Evolutionary conservation across 1,140 invertebrate species (phyloP), one percentile per base, ranked within the genome.

Genomic region (Leptopilina clavipes): DNA sequence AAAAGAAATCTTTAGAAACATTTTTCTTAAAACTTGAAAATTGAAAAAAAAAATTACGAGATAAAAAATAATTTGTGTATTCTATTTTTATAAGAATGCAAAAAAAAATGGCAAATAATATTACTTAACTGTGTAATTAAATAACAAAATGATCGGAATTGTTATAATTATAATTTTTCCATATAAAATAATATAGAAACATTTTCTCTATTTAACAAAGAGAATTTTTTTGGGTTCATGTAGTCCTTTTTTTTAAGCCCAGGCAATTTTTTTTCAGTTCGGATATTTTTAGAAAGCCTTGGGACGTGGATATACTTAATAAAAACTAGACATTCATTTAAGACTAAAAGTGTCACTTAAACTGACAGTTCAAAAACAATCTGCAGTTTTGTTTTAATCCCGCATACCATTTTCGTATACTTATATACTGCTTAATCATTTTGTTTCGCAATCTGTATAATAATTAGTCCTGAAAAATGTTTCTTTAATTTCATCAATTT

Each of bases 301-400:
- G 44, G n/a, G n/a, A 48, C 44, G n/a, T 48, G 44, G 44, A 11
- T 44, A 44, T 44, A 44, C 43, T 48, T 48, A 48, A 48, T 48
- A 40, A 48, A 48, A 48, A 48, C 44, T 48, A 48, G 44, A 48
- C 14, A n/a, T 48, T 48, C 44, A 48, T 48, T 48, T 48, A 48
- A 48, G 44, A 48, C 44, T 48, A 48, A 48, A 48, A 48, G 7
- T n/a, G 2, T 12, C n/a, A 48, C n/a, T 48, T n/a, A n/a, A 48
- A 48, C 14, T 48, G 44, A 48, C 44, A 48, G 44, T 1, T 48
- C 11, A 48, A 48, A 48, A 48, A 48, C 44, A 48, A n/a, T 48
- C 44, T 48, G 11, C 10, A 14, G 44, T 48, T n/a, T 48, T 12
- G 44, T 48, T 48, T 48, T 48, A 48, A 48, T n/a, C 44, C 44